Base-by-base conservation (phyloP, 1,140 invertebrate genomes). In the Drosophila persimilis region DNA sequence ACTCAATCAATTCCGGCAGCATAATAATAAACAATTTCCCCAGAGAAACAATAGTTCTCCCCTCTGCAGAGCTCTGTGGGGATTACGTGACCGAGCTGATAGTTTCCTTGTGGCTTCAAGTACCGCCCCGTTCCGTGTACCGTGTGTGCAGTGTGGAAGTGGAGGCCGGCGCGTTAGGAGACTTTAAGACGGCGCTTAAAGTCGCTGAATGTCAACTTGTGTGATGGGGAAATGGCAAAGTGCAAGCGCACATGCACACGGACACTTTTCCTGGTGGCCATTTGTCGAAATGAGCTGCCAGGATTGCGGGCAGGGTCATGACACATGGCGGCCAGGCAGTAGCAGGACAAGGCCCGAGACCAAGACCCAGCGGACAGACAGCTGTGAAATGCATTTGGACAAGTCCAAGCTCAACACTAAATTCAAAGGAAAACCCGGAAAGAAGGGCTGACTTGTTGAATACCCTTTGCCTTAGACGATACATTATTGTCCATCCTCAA, bases 271-370 rank as follows among this genome's bases (percentile, higher is more conserved):
- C 83, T 80, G 83, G 61, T 77, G 66, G 75, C 83, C 78, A 88
- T 86, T 86, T 86, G 83, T 86, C 83, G 83, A 63, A 81, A 88
- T 86, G 83, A 88, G 80, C 78, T 65, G 81, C 74, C 77, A 85
- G 80, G 81, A 85, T 85, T 85, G 80, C 81, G 81, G 79, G 59
- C 65, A 73, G 67, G 84, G 81, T 77, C 77, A 86, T 67, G 69
- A 86, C 64, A 60, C 66, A 72, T 50, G 76, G 73, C 50, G 64
- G 54, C 45, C 24, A 67, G 70, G 9, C 35, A 57, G 57, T 43
- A 45, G 45, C 51, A 9, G 52, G 55, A 47, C 55, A 52, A 59
- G 24, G 24, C 24, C 24, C 4, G 45, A 43, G 20, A 26, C 54
- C 3, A 3, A 39, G 29, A 52, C 43, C 29, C 53, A 47, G 45